Evolutionary conservation across 1,140 invertebrate genomes (phyloP).

Genomic region (Drosophila sturtevanti): DNA sequence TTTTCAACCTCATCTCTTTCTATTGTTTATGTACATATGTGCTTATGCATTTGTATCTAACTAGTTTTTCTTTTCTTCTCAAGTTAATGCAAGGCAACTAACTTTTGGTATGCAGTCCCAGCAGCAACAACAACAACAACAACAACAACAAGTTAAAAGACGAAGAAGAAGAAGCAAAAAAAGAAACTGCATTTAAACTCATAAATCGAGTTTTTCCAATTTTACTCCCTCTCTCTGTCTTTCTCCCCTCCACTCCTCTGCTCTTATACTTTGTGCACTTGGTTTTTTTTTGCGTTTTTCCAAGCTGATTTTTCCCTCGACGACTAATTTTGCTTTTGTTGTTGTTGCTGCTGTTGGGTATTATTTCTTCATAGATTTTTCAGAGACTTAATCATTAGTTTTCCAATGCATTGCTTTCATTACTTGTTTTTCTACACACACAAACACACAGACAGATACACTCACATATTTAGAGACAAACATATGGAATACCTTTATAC

Average conservation of each 20-base stretch:
- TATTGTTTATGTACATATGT: no score
- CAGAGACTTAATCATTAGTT: slow-evolving; percentile 70
- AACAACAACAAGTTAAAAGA: background rate
- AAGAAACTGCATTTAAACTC: slow-evolving; percentile 63
- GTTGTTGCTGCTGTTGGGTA: slow-evolving; percentile 2
- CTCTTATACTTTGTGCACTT: slow-evolving; percentile 3
- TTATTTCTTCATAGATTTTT: slow-evolving; percentile 43
- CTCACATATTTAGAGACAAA: background rate
- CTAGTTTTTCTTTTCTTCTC: slow-evolving; percentile 17
- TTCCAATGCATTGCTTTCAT: slow-evolving; percentile 76
- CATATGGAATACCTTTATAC: slow-evolving; percentile 3
- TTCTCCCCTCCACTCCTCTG: background rate
- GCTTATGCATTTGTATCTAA: background rate
- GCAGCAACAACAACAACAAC: slow-evolving; percentile 37
- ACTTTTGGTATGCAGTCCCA: slow-evolving; percentile 53
- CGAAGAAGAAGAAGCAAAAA: slow-evolving; percentile 25
- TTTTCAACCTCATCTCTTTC: background rate
- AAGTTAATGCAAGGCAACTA: slow-evolving; percentile 35
- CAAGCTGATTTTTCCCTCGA: slow-evolving; percentile 55
- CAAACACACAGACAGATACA: slow-evolving; percentile 21
- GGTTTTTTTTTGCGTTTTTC: slow-evolving; percentile 32
- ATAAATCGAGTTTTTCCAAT: slow-evolving; percentile 74
- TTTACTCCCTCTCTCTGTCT: slow-evolving; percentile 24
- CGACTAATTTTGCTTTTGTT: slow-evolving; percentile 46
- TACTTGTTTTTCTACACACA: slow-evolving; percentile 50